Percentiles rank a stretch among this genome's conserved stretches.
These are phyloP conservation scores for Amyelois transitella DNA, from an alignment of 1,140 invertebrate genomes.

Conservation along the genomic window DNA sequence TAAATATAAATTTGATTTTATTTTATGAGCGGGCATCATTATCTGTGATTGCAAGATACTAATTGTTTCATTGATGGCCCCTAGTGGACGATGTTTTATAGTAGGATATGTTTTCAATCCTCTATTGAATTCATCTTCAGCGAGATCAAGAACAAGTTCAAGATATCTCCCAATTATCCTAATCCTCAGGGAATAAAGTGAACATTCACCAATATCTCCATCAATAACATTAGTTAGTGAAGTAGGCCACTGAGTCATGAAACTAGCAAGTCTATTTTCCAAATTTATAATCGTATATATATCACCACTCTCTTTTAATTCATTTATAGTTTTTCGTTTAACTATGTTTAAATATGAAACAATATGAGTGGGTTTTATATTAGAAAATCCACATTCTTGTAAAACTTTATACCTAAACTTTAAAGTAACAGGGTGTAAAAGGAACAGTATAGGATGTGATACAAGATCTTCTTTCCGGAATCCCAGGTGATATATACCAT, in stretches of 20 bases:
- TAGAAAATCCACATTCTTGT: conserved; percentile 53
- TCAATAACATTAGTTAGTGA: conserved; percentile 49
- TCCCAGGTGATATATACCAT: conserved; percentile 39
- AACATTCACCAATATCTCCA: conserved; percentile 36
- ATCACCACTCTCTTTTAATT: conserved; percentile 46
- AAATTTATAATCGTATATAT: conserved; percentile 48
- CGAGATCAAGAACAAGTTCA: conserved; percentile 64
- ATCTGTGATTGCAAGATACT: conserved; percentile 65
- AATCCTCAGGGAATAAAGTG: conserved; percentile 46
- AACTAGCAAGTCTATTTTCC: conserved; percentile 57
- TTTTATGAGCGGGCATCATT: conserved; percentile 61
- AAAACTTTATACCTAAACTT: conserved; percentile 52
- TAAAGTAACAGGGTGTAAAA: conserved; percentile 51
- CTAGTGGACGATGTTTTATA: conserved; percentile 67
- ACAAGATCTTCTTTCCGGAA: conserved; percentile 36
- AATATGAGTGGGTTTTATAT: conserved; percentile 32
- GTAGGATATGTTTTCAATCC: conserved; percentile 64
- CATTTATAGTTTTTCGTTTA: conserved; percentile 44
- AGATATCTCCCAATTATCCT: conserved; percentile 65
- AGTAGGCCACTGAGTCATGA: conserved; percentile 53
- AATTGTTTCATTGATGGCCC: conserved; percentile 63
- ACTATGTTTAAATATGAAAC: conserved; percentile 47
- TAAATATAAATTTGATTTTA: conserved; percentile 70
- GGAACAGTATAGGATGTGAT: conserved; percentile 45
- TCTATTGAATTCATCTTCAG: conserved; percentile 57